A percentile compares a stretch with the other conserved stretches of the same genome.
These are phyloP conservation scores for Brachyalestes nurse DNA, from an alignment of 2,797 vertebrate genomes.

Conservation along the genomic window DNA sequence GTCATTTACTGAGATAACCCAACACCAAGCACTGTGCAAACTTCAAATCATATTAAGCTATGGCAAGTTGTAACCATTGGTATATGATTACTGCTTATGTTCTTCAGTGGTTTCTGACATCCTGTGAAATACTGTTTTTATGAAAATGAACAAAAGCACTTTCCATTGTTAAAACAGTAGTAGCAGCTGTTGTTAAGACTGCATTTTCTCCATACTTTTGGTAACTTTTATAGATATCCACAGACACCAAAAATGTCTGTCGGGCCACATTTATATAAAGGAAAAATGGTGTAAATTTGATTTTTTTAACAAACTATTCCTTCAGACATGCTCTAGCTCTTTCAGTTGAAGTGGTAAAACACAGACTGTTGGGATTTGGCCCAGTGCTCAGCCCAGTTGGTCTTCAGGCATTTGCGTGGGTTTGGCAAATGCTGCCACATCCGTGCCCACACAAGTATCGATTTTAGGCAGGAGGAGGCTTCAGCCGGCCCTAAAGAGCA, in stretches of 20 bases:
- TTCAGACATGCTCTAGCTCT: not conserved
- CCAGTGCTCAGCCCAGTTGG: conserved; percentile 5
- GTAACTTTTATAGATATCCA: not conserved
- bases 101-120: too few relatives aligned
- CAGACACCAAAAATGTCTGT: not conserved
- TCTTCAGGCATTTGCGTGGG: conserved; percentile 8
- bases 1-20: not conserved
- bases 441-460: conserved; percentile 39
- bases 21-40: not conserved
- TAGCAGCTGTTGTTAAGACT: too few relatives aligned
- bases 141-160: too few relatives aligned
- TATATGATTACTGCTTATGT: not conserved
- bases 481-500: conserved; percentile 16
- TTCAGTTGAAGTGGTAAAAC: conserved; percentile 11
- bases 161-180: too few relatives aligned
- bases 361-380: not conserved
- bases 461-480: conserved; percentile 38
- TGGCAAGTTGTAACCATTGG: too few relatives aligned
- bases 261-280: not conserved
- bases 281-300: not conserved
- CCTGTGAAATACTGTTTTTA: too few relatives aligned
- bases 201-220: too few relatives aligned
- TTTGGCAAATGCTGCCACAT: conserved; percentile 9
- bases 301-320: not conserved
- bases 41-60: too few relatives aligned